phyloP scores from a whole-genome alignment of 2,888 invertebrate genomes.

The Oxytorus armatus region DNA sequence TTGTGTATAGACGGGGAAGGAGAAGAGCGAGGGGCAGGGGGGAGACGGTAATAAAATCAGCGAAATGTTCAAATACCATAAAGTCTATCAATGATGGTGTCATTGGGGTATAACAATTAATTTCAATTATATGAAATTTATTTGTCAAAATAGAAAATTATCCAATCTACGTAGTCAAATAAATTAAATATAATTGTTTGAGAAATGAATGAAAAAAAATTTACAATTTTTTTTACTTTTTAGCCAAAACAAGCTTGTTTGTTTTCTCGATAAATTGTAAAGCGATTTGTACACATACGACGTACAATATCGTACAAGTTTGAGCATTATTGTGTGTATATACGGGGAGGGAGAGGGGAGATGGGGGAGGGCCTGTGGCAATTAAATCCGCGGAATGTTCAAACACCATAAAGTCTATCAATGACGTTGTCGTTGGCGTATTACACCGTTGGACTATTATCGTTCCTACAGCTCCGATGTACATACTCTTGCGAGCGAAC shows the following conservation, averaged over 20 bases:
- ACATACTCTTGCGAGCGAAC: constrained; percentile 12
- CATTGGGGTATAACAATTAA: constrained; percentile 28
- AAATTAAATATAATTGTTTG: too few relatives aligned
- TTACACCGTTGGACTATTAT: constrained; percentile 54
- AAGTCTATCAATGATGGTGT: constrained; percentile 67
- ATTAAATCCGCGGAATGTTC: constrained; percentile 72
- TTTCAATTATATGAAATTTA: too few relatives aligned
- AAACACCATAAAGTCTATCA: constrained; percentile 68
- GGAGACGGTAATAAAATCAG: constrained; percentile 68
- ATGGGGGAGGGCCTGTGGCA: constrained; percentile 37
- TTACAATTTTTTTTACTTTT: too few relatives aligned
- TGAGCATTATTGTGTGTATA: too few relatives aligned
- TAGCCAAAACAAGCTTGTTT: too few relatives aligned
- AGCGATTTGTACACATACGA: too few relatives aligned
- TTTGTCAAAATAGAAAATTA: too few relatives aligned
- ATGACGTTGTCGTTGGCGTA: constrained; percentile 42
- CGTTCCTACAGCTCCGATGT: constrained; percentile 4
- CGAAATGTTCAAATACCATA: constrained; percentile 69
- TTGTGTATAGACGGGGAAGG: background rate
- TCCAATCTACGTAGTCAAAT: too few relatives aligned
- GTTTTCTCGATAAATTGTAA: too few relatives aligned
- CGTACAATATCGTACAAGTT: too few relatives aligned
- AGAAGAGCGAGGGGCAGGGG: background rate
- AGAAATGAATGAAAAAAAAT: too few relatives aligned
- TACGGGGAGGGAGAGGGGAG: background rate